Conservation (phyloP, 2,113 vertebrate species). For the Platanista minor region DNA sequence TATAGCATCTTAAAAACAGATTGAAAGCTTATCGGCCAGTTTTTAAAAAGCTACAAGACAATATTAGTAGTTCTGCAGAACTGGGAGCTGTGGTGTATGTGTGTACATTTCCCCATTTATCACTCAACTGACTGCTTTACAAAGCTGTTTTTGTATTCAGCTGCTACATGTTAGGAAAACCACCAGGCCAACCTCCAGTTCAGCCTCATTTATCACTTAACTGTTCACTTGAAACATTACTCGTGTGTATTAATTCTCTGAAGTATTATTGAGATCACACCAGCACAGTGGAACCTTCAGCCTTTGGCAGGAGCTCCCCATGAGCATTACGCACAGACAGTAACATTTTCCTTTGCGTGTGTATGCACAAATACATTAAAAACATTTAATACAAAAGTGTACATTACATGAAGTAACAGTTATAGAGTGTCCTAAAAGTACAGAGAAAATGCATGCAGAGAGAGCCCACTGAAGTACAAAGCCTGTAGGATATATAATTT, state of each 20-base stretch:
- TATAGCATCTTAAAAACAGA: background rate
- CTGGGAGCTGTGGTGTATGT: background rate
- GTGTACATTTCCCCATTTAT: background rate
- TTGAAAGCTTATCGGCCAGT: background rate
- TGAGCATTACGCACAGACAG: background rate
- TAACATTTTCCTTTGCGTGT: background rate
- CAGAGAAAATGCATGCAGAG: slow-evolving; percentile 63
- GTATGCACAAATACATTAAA: slow-evolving; percentile 25
- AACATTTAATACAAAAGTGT: slow-evolving; percentile 9
- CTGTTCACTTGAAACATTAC: background rate
- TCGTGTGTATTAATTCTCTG: background rate
- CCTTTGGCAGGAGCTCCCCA: slow-evolving; percentile 15
- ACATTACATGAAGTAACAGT: slow-evolving; percentile 50
- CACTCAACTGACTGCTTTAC: background rate
- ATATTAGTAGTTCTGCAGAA: background rate
- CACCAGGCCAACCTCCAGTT: background rate
- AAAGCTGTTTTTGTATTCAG: background rate
- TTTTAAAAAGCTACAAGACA: background rate
- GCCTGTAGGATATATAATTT: slow-evolving; percentile 64
- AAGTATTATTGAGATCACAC: background rate
- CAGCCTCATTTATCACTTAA: background rate
- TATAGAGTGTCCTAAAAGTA: slow-evolving; percentile 40
- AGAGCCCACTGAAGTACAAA: slow-evolving; percentile 64
- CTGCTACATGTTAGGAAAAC: background rate
- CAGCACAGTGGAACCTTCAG: slow-evolving; percentile 1